Conservation (phyloP, 1,140 invertebrate species). For the Drosophila mojavensis region DNA sequence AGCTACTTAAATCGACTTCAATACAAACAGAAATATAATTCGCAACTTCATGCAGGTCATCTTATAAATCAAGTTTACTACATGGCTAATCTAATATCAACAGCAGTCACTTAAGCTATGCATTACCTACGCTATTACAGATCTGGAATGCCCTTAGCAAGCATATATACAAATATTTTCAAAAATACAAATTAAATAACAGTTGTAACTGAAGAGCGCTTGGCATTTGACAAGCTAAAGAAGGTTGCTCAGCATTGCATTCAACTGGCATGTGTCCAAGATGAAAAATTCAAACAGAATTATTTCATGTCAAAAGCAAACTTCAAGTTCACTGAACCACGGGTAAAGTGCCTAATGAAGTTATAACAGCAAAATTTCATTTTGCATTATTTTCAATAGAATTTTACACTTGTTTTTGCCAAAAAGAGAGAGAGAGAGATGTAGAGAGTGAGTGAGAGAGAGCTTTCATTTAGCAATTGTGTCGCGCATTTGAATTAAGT, state of each 20-base stretch:
- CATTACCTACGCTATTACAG: not conserved
- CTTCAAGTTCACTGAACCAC: constrained; percentile 50
- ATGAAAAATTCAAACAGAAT: constrained; percentile 5
- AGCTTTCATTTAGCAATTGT: constrained; percentile 74
- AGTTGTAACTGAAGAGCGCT: constrained; percentile 59
- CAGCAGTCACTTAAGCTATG: not conserved
- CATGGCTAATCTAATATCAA: not conserved
- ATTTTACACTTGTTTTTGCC: constrained; percentile 14
- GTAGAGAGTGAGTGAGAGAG: too few relatives aligned
- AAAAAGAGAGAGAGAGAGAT: not conserved
- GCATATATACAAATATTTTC: not conserved
- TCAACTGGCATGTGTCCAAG: constrained; percentile 29
- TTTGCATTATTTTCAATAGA: constrained; percentile 17
- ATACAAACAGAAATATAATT: too few relatives aligned
- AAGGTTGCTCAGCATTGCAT: not conserved
- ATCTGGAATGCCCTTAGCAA: not conserved
- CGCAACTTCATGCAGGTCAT: too few relatives aligned
- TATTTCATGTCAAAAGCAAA: not conserved
- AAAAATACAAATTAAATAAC: constrained; percentile 59
- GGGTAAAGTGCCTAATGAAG: constrained; percentile 57
- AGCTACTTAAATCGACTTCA: too few relatives aligned
- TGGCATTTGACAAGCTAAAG: constrained; percentile 37
- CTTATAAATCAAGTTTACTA: too few relatives aligned
- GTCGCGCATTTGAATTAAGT: constrained; percentile 84
- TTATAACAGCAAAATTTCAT: constrained; percentile 45